phyloP scores from a whole-genome alignment of 1,140 invertebrate species.

The Littorina saxatilis region DNA sequence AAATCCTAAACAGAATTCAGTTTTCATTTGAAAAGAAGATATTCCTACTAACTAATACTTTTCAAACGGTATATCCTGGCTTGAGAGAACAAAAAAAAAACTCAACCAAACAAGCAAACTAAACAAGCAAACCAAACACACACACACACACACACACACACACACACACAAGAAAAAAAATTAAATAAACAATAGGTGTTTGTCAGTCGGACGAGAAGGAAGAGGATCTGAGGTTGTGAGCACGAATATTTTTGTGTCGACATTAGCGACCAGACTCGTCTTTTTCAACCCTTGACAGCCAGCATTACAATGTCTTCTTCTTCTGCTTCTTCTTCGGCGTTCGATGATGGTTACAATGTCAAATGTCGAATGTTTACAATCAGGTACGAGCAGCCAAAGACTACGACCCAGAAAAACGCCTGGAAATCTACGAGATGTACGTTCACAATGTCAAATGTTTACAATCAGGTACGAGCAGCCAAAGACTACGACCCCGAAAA shows the following conservation, averaged over 20 bases:
- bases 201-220: background rate
- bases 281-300: too few species aligned
- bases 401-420: conserved; percentile 1
- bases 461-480: background rate
- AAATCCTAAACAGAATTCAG: too few species aligned
- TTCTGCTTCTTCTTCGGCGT: background rate
- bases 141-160: too few species aligned
- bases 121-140: too few species aligned
- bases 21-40: too few species aligned
- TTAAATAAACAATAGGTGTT: too few species aligned
- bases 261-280: background rate
- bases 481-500: background rate
- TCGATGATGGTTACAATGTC: background rate
- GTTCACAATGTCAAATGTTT: background rate
- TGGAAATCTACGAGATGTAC: conserved; percentile 18
- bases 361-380: background rate
- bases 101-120: too few species aligned
- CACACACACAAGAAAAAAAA: too few species aligned
- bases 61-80: too few species aligned
- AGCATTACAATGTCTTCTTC: background rate
- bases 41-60: too few species aligned
- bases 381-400: conserved; percentile 11
- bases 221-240: background rate
- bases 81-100: too few species aligned
- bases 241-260: background rate